These are phyloP conservation scores for Agapostemon virescens DNA, from an alignment of 2,888 invertebrate genomes.

Conservation along the genomic window DNA sequence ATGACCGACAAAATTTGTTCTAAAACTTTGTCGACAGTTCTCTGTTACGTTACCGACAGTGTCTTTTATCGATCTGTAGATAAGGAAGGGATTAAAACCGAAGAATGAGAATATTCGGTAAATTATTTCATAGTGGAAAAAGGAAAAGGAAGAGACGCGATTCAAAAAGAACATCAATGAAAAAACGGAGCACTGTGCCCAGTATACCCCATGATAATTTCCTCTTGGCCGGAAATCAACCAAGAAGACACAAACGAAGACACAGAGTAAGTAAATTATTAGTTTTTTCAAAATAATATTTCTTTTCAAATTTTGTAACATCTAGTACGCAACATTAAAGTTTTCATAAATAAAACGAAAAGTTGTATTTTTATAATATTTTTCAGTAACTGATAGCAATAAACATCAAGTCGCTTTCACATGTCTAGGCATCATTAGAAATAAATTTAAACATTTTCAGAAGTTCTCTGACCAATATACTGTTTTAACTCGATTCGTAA, in stretches of 20 bases:
- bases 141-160: slow-evolving; percentile 35
- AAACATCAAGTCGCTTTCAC: neutral
- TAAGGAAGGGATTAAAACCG: slow-evolving; percentile 1
- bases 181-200: slow-evolving; percentile 14
- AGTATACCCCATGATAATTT: slow-evolving; percentile 37
- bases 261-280: slow-evolving; percentile 34
- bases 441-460: neutral
- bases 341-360: neutral
- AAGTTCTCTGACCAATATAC: neutral
- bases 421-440: neutral
- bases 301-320: neutral
- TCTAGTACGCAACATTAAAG: neutral
- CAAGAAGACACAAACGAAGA: slow-evolving; percentile 33
- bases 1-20: neutral
- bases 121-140: slow-evolving; percentile 35
- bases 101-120: slow-evolving; percentile 40
- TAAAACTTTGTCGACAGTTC: neutral
- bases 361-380: neutral
- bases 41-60: neutral
- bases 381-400: neutral
- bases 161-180: slow-evolving; percentile 20
- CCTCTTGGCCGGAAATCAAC: slow-evolving; percentile 35
- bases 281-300: neutral
- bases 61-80: neutral
- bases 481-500: neutral